Conservation (phyloP, 2,888 invertebrate species). For the Halictus ligatus region DNA sequence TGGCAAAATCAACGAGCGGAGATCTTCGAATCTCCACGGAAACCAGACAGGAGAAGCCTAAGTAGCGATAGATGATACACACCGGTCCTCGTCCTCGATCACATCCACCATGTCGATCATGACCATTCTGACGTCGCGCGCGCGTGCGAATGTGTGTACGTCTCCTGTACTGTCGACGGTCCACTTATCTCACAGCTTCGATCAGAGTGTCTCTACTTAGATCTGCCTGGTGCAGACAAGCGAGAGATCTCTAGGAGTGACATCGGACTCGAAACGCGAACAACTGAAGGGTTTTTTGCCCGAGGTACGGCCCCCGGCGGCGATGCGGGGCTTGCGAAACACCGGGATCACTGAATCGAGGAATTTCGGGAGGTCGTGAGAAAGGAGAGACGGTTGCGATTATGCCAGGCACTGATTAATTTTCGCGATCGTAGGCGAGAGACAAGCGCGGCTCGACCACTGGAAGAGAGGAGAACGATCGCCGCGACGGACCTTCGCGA, state of each 20-base stretch:
- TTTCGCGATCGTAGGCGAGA: neutral
- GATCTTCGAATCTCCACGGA: neutral
- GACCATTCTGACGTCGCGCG: constrained; percentile 76
- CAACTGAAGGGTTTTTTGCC: neutral
- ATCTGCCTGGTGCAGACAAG: neutral
- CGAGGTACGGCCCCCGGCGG: neutral
- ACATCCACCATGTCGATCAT: constrained; percentile 83
- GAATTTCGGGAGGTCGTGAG: neutral
- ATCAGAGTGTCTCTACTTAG: neutral
- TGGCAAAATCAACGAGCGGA: neutral
- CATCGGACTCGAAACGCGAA: constrained; percentile 17
- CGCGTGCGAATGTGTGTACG: neutral
- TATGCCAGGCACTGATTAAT: neutral
- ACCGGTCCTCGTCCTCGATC: constrained; percentile 82
- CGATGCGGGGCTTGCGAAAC: neutral
- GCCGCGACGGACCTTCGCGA: constrained; percentile 42
- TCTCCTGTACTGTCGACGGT: neutral
- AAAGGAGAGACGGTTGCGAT: neutral
- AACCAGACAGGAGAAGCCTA: neutral
- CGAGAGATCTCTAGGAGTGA: constrained; percentile 6
- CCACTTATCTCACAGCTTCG: neutral
- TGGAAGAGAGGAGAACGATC: neutral
- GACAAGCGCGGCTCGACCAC: neutral
- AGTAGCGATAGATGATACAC: constrained; percentile 57
- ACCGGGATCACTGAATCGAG: neutral